These are phyloP conservation scores for Graphium colonna DNA, from an alignment of 2,888 invertebrate species.

Conservation along the genomic window DNA sequence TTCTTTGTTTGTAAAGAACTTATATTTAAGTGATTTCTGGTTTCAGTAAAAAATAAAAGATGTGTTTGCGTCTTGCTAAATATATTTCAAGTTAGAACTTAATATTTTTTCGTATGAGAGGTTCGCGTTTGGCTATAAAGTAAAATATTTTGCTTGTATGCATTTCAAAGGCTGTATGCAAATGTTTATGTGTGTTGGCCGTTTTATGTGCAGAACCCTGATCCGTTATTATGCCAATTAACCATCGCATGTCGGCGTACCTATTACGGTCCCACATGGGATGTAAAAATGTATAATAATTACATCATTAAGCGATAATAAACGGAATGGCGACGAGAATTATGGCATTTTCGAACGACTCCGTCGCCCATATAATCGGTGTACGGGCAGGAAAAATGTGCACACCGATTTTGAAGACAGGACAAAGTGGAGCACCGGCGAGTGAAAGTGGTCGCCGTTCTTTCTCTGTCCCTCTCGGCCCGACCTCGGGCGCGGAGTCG, in stretches of 20 bases:
- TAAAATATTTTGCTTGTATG: background rate
- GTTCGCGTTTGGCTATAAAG: too few relatives aligned
- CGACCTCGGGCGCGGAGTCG: constrained; percentile 30
- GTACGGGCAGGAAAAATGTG: constrained; percentile 48
- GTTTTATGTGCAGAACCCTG: constrained; percentile 12
- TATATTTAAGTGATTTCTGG: too few relatives aligned
- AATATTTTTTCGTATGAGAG: too few relatives aligned
- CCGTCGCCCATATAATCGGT: constrained; percentile 51
- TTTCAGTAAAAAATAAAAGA: too few relatives aligned
- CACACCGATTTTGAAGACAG: constrained; percentile 49
- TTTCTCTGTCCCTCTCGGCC: constrained; percentile 46
- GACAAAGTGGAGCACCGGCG: constrained; percentile 57
- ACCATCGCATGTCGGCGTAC: constrained; percentile 38
- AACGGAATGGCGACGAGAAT: constrained; percentile 51
- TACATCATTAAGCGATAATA: constrained; percentile 59
- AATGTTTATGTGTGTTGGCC: background rate
- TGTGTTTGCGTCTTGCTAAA: too few relatives aligned
- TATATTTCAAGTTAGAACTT: too few relatives aligned
- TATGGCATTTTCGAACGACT: constrained; percentile 60
- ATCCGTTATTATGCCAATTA: constrained; percentile 12
- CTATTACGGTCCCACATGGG: constrained; percentile 65
- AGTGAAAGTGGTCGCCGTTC: constrained; percentile 68
- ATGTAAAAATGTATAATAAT: constrained; percentile 55
- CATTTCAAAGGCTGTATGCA: background rate
- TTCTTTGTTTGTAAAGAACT: too few relatives aligned